These are phyloP conservation scores for Helicolenus hilgendorfi DNA, from an alignment of 2,797 vertebrate species.

Conservation along the genomic window DNA sequence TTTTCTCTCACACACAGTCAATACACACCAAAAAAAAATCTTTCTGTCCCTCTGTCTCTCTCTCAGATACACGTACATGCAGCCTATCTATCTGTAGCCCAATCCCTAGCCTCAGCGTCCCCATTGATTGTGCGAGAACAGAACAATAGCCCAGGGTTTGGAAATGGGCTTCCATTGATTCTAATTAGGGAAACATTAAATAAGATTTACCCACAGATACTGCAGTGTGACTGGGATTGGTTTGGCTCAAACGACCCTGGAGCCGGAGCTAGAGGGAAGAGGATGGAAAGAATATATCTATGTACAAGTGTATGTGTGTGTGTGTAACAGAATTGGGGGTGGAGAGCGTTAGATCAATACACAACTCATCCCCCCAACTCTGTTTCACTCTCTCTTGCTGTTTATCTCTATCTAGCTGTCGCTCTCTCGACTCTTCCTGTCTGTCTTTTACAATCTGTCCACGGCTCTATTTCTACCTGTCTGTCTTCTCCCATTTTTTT, in stretches of 20 bases:
- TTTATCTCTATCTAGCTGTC: constrained; percentile 78
- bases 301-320: background rate
- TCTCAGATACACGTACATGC: constrained; percentile 64
- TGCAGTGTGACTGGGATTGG: constrained; percentile 85
- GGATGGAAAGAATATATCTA: constrained; percentile 35
- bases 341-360: constrained; percentile 80
- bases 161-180: constrained; percentile 99
- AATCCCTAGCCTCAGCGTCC: constrained; percentile 83
- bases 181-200: constrained; percentile 99
- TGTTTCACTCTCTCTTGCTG: constrained; percentile 60
- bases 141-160: constrained; percentile 92
- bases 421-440: constrained; percentile 64
- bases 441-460: constrained; percentile 73
- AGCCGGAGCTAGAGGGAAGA: constrained; percentile 65
- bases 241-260: constrained; percentile 73
- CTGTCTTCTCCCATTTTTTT: constrained; percentile 52
- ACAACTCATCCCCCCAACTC: constrained; percentile 73
- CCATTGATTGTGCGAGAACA: constrained; percentile 92
- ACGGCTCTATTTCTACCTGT: constrained; percentile 68
- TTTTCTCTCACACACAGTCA: constrained; percentile 56
- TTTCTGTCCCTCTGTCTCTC: constrained; percentile 58
- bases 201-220: constrained; percentile 96
- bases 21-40: constrained; percentile 57
- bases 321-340: constrained; percentile 60
- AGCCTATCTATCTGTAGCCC: constrained; percentile 74